These are phyloP conservation scores for Phymatocera aterrima DNA, from an alignment of 2,888 invertebrate genomes.

Conservation along the genomic window DNA sequence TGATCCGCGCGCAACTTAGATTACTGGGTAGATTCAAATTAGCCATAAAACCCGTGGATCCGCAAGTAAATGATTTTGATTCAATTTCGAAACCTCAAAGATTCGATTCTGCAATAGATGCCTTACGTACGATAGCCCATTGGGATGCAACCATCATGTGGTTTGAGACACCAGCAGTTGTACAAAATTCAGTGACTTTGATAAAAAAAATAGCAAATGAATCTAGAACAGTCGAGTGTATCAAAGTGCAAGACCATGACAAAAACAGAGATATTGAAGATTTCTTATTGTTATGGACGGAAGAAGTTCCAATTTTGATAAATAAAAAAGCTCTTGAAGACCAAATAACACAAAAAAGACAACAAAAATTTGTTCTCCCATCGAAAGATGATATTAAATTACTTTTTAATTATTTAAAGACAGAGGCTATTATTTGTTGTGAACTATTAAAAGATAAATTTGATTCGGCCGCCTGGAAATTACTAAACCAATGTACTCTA, in stretches of 20 bases:
- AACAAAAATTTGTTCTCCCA: slow-evolving; percentile 36
- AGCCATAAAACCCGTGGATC: slow-evolving; percentile 33
- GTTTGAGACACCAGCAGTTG: neutral
- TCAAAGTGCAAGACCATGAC: neutral
- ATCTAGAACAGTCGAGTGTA: neutral
- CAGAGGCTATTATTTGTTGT: neutral
- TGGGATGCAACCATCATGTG: neutral
- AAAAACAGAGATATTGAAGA: neutral
- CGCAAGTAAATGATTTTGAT: slow-evolving; percentile 45
- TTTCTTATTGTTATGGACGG: slow-evolving; percentile 32
- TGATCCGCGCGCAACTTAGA: slow-evolving; percentile 48
- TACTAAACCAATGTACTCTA: slow-evolving; percentile 16
- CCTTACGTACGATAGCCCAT: slow-evolving; percentile 40
- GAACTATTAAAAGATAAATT: slow-evolving; percentile 14
- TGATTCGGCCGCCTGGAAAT: neutral
- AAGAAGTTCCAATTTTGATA: slow-evolving; percentile 24
- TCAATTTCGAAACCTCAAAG: slow-evolving; percentile 45
- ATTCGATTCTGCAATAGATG: slow-evolving; percentile 43
- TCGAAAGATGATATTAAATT: slow-evolving; percentile 31
- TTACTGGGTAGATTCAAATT: slow-evolving; percentile 44
- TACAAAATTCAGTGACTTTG: neutral
- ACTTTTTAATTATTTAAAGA: slow-evolving; percentile 32
- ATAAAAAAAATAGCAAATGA: neutral
- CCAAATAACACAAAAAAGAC: neutral
- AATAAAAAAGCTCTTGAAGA: slow-evolving; percentile 32